Evolutionary conservation across 1,140 invertebrate species (phyloP).

Genomic region (Hydropsyche tenuis): DNA sequence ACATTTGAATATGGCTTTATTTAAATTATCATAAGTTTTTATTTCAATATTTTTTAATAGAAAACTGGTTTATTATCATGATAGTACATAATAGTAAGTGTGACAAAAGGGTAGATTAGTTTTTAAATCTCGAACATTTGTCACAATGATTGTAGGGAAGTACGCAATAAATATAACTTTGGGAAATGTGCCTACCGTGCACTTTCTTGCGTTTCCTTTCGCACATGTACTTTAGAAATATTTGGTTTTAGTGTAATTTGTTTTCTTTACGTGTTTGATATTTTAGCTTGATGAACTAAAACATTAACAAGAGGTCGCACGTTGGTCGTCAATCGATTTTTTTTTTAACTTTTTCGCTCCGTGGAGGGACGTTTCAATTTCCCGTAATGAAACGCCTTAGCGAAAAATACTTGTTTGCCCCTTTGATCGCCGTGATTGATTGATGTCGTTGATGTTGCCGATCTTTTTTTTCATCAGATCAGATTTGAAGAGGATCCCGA

Average conservation of each 20-base stretch:
- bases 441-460: conserved; percentile 34
- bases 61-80: too few relatives aligned
- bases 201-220: too few relatives aligned
- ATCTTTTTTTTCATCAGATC: conserved; percentile 27
- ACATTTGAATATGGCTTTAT: too few relatives aligned
- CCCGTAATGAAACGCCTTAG: conserved; percentile 32
- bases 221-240: too few relatives aligned
- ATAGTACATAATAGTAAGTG: conserved; percentile 7
- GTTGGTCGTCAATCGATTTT: not conserved
- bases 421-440: conserved; percentile 36
- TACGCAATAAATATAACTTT: conserved; percentile 42
- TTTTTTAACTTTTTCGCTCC: conserved; percentile 1
- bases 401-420: conserved; percentile 29
- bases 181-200: too few relatives aligned
- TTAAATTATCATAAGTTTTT: too few relatives aligned
- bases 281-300: too few relatives aligned
- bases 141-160: conserved; percentile 2
- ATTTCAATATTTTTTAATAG: too few relatives aligned
- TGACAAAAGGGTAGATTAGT: conserved; percentile 42
- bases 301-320: too few relatives aligned
- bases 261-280: not conserved
- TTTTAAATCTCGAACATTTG: conserved; percentile 13
- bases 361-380: conserved; percentile 26
- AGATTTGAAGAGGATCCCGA: conserved; percentile 37
- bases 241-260: too few relatives aligned